A percentile compares a stretch with the other conserved stretches of the same genome.
Evolutionary conservation across 1,140 invertebrate species (phyloP).

Genomic region (Varroa destructor): DNA sequence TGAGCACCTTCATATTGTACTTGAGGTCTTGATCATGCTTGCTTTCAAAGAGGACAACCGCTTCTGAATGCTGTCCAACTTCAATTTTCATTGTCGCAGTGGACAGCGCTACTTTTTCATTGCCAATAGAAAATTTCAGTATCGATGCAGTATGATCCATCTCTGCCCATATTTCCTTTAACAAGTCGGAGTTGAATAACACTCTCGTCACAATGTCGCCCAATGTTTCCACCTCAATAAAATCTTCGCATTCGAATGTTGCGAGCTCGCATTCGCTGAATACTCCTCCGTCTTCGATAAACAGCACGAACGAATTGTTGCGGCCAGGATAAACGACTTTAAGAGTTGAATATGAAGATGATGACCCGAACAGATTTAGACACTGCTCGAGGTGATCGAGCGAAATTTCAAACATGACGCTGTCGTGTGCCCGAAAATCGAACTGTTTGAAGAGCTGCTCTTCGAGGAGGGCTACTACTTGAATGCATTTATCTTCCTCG

Average conservation of each 20-base stretch:
- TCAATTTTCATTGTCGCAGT: conserved; percentile 18
- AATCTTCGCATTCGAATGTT: conserved; percentile 20
- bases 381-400: conserved; percentile 25
- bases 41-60: not conserved
- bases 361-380: conserved; percentile 15
- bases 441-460: conserved; percentile 27
- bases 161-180: conserved; percentile 22
- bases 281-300: conserved; percentile 8
- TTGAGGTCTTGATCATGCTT: conserved; percentile 9
- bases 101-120: not conserved
- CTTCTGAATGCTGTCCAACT: conserved; percentile 5
- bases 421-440: not conserved
- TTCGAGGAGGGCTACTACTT: conserved; percentile 5
- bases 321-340: conserved; percentile 15
- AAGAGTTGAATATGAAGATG: not conserved
- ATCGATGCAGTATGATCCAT: conserved; percentile 25
- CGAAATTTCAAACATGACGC: conserved; percentile 4
- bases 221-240: conserved; percentile 8
- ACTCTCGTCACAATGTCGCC: not conserved
- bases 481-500: conserved; percentile 15
- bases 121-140: not conserved
- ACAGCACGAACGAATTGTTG: conserved; percentile 19
- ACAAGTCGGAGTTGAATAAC: not conserved
- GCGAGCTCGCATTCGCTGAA: conserved; percentile 8
- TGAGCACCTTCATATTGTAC: conserved; percentile 23